phyloP scores from a whole-genome alignment of 2,888 invertebrate genomes.

The Ectemnius lituratus region DNA sequence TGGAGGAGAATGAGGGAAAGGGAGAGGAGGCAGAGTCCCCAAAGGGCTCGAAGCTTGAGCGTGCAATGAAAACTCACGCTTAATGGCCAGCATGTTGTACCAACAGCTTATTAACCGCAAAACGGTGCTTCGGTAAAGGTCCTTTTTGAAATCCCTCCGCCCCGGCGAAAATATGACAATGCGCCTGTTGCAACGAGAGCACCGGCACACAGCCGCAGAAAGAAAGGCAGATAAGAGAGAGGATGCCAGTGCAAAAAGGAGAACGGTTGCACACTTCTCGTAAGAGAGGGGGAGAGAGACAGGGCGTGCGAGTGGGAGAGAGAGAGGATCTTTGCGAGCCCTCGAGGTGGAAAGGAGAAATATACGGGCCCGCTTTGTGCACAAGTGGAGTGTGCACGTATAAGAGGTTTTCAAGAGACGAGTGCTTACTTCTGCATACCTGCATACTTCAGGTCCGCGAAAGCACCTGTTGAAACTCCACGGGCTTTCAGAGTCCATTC shows the following conservation, averaged over 20 bases:
- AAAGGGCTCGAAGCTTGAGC: conserved; percentile 35
- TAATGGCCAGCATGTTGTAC: conserved; percentile 75
- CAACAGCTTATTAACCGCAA: conserved; percentile 67
- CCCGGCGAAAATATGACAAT: conserved; percentile 46
- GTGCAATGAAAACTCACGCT: conserved; percentile 56
- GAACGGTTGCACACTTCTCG: conserved; percentile 57
- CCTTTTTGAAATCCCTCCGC: conserved; percentile 54
- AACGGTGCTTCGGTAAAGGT: conserved; percentile 54
- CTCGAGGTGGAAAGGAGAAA: conserved; percentile 67
- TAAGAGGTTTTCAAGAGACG: conserved; percentile 68
- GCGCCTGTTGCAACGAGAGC: conserved; percentile 39
- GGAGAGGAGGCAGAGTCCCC: conserved; percentile 17
- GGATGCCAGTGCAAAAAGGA: conserved; percentile 41
- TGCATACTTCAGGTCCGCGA: conserved; percentile 69
- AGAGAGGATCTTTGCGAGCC: conserved; percentile 58
- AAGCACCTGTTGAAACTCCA: conserved; percentile 75
- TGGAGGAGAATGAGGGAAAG: conserved; percentile 24
- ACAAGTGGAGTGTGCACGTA: conserved; percentile 66
- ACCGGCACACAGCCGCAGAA: conserved; percentile 13
- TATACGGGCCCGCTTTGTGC: conserved; percentile 73
- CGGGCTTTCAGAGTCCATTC: conserved; percentile 56
- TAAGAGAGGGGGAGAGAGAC: conserved; percentile 7
- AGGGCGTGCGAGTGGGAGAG: background rate
- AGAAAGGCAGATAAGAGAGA: conserved; percentile 20
- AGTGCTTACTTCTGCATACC: conserved; percentile 73